Base-by-base conservation (phyloP, 1,140 invertebrate species). In the Drosophila suzukii region DNA sequence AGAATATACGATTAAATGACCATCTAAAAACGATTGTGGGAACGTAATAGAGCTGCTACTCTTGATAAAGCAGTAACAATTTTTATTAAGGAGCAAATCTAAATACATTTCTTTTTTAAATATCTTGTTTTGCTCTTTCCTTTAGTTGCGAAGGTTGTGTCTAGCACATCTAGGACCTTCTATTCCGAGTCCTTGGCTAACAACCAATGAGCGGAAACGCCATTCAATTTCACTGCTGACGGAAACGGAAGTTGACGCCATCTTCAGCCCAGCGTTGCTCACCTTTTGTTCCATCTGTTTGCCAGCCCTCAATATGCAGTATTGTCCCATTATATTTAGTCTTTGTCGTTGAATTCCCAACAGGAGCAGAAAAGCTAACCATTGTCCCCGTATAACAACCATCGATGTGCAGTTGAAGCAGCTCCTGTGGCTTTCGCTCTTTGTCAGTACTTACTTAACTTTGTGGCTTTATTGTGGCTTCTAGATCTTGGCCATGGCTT, bases 241-340 rank as follows among this genome's bases (percentile, higher is more conserved):
- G 55, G 60, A 62, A 62, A 62, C 54, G 60, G 55, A 62, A 59
- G 36, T 59, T 36, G 34, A 39, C 17, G 53, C 32, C 53, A 61
- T 61, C 34, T 39, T 32, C 62, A 65, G 41, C 58, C 12, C 24
- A 47, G n/a, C 20, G 60, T 49, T 47, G 32, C 27, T 65, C 24
- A 66, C 62, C 60, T 65, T 65, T 66, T 66, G 43, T 47, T 39
- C 32, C 24, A 6, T 49, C 43, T 63, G 59, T 66, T 63, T 65
- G 58, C 32, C 62, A 46, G 41, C 24, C 7, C 6, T 49, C 34
- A 63, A 63, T 66, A 63, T 38, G 34, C 55, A 66, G 32, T 65
- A 38, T 38, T 47, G 32, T 66, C 24, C 59, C 59, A 32, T 66
- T 49, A 49, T 65, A 65, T 63, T 63, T 46, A 20, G 20, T n/a